Evolutionary conservation across 2,797 vertebrate species (phyloP), one percentile per base, ranked within the genome.

Genomic region (Myotis findleyi): DNA sequence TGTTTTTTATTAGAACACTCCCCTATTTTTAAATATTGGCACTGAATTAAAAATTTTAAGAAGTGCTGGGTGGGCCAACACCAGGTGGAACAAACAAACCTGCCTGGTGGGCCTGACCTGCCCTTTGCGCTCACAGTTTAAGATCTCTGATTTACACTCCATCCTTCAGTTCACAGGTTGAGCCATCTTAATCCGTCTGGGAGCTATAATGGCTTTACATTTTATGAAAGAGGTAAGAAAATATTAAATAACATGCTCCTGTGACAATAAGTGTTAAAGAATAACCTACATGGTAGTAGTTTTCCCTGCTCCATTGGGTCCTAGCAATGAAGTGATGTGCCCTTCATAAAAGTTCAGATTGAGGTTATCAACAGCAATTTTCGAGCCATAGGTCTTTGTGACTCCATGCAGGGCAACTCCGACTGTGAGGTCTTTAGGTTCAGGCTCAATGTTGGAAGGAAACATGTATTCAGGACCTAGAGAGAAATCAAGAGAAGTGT

Each of bases 231-330:
- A 80, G 18, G 2, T 21, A 41, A 73, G 30, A 3, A 91, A 76
- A 66, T 51, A 66, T 23, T 80, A 91, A 84, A 25, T 75, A 77
- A 83, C 77, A 44, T n/a, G 36, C 33, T 94, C 81, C 33, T 11
- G 25, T 80, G 75, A 91, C 30, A 85, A 14, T 75, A 66, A 71
- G 5, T 38, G 68, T 97, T 88, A 62, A 91, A 97, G 97, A 77
- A 27, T 47, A 85, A 97, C 98, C 0, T 98, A 99, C 99, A 99
- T 99, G 81, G 99, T 99, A 5, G 99, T 99, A 10, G 99, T 99
- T 98, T 99, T 99, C 79, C 99, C 99, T 0, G 99, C 99, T 97
- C 99, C 99, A 1, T 99, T 99, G 98, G 99, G 99, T 9, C 99
- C 99, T n/a, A 99, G 98, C 98, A 99, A 97, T 30, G 99, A 98